Base-by-base conservation (phyloP, 1,140 invertebrate species). In the Colletes latitarsis region DNA sequence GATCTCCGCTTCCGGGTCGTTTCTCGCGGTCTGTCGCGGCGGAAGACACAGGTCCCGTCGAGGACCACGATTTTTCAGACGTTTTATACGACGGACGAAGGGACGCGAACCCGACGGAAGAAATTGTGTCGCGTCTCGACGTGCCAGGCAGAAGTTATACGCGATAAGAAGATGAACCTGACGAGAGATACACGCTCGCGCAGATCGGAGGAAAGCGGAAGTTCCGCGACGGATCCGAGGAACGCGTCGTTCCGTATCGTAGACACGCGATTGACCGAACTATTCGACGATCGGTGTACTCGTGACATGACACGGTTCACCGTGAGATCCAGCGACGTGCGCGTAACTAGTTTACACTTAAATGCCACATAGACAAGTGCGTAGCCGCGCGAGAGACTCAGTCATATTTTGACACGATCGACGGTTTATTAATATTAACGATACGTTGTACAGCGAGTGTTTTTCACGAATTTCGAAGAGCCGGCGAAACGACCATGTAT, bases 401-500 rank as follows among this genome's bases (percentile, higher is more conserved):
- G 89, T 91, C 88, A 85, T 90, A 90, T 91, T 91, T 91, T 91
- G 89, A 91, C 85, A 90, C 86, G 86, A 87, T 79, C 68, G 78
- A 89, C 73, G 67, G 30, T 82, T 84, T 86, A 88, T 76, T 89
- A 88, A 85, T 67, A 82, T 17, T 77, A 68, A 72, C 60, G 57
- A 71, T 74, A 66, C 68, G 64, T 67, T 87, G 85, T 86, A 86
- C 85, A 86, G 85, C 82, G 74, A 74, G 52, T 73, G 76, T 87
- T 89, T 86, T 86, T 89, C 84, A 89, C 72, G 39, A 73, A 57
- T n/a, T 68, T 66, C 68, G 75, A 73, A 12, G 19, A 71, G 52
- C 17, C 43, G n/a, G 43, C 14, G 10, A 14, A 49, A 10, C 64
- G 14, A 12, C 12, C 58, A 30, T 19, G 64, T 67, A 67, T 49